Base-by-base conservation (phyloP, 2,797 vertebrate species). In the Ambastaia sidthimunki region DNA sequence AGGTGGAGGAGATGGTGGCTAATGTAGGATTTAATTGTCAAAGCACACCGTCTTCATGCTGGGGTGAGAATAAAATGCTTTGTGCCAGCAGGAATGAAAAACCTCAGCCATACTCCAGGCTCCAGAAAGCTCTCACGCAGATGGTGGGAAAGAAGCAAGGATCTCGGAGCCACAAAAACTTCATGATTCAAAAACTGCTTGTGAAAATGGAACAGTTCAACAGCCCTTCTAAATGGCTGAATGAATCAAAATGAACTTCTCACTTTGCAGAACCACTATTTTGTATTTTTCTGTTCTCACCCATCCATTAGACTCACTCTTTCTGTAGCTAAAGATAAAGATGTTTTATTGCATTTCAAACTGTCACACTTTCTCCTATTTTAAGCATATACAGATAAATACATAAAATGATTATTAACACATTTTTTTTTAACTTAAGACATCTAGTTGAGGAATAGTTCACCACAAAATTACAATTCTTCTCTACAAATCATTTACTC, bases 1-100 rank as follows among this genome's bases (percentile, higher is more conserved):
- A 21, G 57, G 52, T 76, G 13, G 57, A 65, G 37, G 50, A 23
- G 34, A 72, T 66, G 34, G 69, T 21, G 68, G 28, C 48, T 78
- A 78, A 59, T 80, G 18, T 66, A 57, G 67, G 71, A 69, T 80
- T 79, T 74, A 82, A 82, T 63, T 82, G 71, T 79, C 59, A 79
- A 71, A 74, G 41, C 54, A n/a, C 21, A 72, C 34, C 55, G 25
- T 55, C 76, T 75, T 82, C 66, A 63, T 67, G 48, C 71, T 65
- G 71, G 25, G 37, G 67, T 71, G 41, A 66, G 72, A 80, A 75
- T 80, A 70, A 83, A 83, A 66, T 13, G 37, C 59, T 71, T 80
- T 80, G 78, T 74, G 52, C 59, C 62, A 80, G 62, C 67, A 83
- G 67, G 72, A 68, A 78, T 83, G 50, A 79, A 68, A 73, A 74